Conservation (phyloP, 2,113 vertebrate genomes). For the Camelus bactrianus region DNA sequence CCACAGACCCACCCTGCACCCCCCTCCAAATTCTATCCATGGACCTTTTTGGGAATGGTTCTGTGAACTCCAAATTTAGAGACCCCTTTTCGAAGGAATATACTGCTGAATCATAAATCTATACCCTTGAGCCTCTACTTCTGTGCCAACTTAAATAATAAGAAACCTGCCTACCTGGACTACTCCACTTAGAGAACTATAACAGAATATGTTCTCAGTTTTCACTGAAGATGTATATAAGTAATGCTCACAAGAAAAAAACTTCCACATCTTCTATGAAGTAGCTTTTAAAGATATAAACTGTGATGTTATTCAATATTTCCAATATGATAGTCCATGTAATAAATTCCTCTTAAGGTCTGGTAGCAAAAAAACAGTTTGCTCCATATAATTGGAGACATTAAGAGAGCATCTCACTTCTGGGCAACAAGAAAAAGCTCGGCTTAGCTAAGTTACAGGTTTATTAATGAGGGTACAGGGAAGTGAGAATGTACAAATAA, state of each 20-base stretch:
- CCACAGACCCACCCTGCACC: background rate
- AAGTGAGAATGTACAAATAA: background rate
- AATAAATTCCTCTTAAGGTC: background rate
- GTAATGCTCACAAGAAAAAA: background rate
- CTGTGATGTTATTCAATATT: background rate
- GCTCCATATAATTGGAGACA: background rate
- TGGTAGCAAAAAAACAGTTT: background rate
- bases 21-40: background rate
- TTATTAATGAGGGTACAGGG: background rate
- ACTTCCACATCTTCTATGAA: background rate
- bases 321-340: background rate
- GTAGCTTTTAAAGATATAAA: conserved; percentile 23
- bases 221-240: background rate
- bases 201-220: background rate
- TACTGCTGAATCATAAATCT: background rate
- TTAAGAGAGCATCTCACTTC: background rate
- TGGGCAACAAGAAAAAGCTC: background rate
- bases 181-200: background rate
- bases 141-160: background rate
- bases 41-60: background rate
- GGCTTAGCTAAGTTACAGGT: background rate
- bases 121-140: background rate
- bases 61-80: background rate
- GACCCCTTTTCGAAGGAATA: background rate
- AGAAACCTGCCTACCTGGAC: background rate